phyloP scores from a whole-genome alignment of 2,113 vertebrate species.

The Indicator maculatus region DNA sequence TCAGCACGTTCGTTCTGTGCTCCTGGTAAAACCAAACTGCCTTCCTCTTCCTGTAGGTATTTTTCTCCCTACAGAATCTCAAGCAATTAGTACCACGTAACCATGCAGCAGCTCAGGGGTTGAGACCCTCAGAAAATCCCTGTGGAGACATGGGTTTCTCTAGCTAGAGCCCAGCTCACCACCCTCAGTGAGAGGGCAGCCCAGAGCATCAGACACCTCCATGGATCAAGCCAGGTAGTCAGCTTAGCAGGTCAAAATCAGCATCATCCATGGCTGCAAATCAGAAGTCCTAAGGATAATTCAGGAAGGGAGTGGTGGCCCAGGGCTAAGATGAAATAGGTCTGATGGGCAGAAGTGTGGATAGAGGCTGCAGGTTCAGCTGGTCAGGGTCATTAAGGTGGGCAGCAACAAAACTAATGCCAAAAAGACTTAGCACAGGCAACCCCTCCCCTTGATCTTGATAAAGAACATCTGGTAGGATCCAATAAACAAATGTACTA shows the following conservation, averaged over 20 bases:
- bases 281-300: neutral
- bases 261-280: neutral
- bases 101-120: neutral
- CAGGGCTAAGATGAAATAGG: neutral
- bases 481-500: neutral
- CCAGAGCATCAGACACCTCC: neutral
- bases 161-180: neutral
- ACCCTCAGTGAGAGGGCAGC: neutral
- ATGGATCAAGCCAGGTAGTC: neutral
- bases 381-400: neutral
- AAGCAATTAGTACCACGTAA: neutral
- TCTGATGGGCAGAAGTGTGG: neutral
- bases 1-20: neutral
- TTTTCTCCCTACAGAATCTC: neutral
- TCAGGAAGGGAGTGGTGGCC: neutral
- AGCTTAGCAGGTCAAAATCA: neutral
- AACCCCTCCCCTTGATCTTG: neutral
- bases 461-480: neutral
- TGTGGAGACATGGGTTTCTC: neutral
- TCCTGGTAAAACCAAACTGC: neutral
- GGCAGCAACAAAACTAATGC: neutral
- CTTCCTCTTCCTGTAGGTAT: neutral
- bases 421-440: neutral
- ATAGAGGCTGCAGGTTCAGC: neutral
- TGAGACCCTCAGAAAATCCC: neutral